Conservation (phyloP, 2,797 vertebrate species). For the Helostoma temminkii region DNA sequence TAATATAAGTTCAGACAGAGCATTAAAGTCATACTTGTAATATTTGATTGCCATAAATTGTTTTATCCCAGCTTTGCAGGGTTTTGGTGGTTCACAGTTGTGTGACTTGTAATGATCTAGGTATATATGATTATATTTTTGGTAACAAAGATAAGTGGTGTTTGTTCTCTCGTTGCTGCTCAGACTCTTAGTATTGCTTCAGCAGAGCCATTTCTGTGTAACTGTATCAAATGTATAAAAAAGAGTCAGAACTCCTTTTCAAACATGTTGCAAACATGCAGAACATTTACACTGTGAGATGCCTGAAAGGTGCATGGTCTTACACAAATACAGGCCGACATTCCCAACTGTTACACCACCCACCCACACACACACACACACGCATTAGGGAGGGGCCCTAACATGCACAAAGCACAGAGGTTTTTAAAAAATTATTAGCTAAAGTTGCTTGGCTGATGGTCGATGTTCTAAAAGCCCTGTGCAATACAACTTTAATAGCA, state of each 20-base stretch:
- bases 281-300: not conserved
- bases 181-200: too few relatives aligned
- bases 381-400: constrained; percentile 24
- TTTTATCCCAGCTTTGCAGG: too few relatives aligned
- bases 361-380: constrained; percentile 39
- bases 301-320: constrained; percentile 2
- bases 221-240: too few relatives aligned
- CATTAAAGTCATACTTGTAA: too few relatives aligned
- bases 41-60: too few relatives aligned
- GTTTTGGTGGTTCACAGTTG: too few relatives aligned
- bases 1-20: too few relatives aligned
- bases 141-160: too few relatives aligned
- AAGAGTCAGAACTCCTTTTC: not conserved
- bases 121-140: too few relatives aligned
- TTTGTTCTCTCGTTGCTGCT: too few relatives aligned
- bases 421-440: constrained; percentile 81
- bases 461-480: constrained; percentile 77
- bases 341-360: constrained; percentile 47
- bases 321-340: constrained; percentile 42
- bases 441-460: constrained; percentile 75
- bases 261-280: not conserved
- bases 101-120: too few relatives aligned
- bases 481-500: constrained; percentile 81
- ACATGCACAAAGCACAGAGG: constrained; percentile 75
- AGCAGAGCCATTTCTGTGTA: too few relatives aligned